Percentiles rank a stretch among this genome's conserved stretches.
Conservation (phyloP, 2,113 vertebrate genomes). For the Corythornis cristatus region DNA sequence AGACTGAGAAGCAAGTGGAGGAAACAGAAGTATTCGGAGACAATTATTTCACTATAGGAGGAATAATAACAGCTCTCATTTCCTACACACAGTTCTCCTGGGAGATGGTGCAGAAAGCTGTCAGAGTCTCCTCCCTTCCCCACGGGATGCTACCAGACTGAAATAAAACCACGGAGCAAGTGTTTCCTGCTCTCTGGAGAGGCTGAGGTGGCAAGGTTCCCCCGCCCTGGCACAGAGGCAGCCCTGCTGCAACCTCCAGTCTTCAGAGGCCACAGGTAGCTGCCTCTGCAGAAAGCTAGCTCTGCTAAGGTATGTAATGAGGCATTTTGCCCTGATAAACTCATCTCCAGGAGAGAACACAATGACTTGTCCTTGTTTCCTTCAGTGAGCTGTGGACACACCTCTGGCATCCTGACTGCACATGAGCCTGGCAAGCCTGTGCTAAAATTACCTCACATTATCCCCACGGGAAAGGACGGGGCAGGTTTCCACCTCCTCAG, state of each 20-base stretch:
- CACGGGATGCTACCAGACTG: background rate
- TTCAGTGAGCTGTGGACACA: background rate
- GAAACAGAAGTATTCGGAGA: background rate
- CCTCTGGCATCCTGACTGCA: background rate
- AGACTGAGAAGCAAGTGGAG: constrained; percentile 4
- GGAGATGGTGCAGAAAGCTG: background rate
- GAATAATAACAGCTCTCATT: background rate
- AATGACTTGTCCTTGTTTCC: background rate
- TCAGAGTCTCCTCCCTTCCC: background rate
- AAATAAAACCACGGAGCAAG: background rate
- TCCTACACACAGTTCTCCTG: background rate
- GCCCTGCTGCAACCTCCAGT: background rate
- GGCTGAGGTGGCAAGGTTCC: background rate
- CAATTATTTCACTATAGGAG: background rate
- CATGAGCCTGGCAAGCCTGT: background rate
- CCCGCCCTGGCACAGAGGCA: background rate
- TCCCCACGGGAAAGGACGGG: background rate
- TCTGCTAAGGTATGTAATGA: background rate
- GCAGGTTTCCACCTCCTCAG: background rate
- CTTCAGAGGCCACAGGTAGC: background rate
- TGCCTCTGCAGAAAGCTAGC: background rate
- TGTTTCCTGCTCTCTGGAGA: background rate
- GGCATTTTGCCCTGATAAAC: background rate
- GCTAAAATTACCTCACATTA: background rate
- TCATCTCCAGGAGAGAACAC: background rate